Evolutionary conservation across 2,797 vertebrate genomes (phyloP), one percentile per base, ranked within the genome.

Genomic region (Gadopsis marmoratus): DNA sequence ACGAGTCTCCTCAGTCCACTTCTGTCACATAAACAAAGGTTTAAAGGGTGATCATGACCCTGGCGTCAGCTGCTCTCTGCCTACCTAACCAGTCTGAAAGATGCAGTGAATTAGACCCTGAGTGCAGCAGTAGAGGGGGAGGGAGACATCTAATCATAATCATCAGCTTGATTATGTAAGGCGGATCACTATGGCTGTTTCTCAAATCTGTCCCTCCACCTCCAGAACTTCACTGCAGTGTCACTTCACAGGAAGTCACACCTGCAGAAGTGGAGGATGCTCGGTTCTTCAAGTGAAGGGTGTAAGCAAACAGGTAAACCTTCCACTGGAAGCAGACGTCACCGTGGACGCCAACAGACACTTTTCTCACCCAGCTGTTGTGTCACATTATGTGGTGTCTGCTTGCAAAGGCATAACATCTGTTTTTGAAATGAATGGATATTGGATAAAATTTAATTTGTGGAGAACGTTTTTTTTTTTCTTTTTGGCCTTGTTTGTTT

Each of bases 131-230:
- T 7, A 48, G 65, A 62, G 35, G 35, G 19, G 58, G 47, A 59
- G 35, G 54, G 37, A 48, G 35, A 43, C 62, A 61, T 73, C 58
- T 26, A 54, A 67, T 72, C 63, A 62, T 23, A 26, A 26, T 26
- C 26, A 74, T 80, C 76, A 71, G 47, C n/a, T 59, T 35, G 54
- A 72, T 83, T 73, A 60, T 65, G 63, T 85, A 70, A 83, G 45
- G 48, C 81, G 72, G 79, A 50, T 76, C 62, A 72, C 26, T 19
- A 4, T n/a, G 55, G 76, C 67, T 62, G 51, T 56, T 33, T 54
- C 51, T 31, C 67, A 64, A 48, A 64, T 29, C 35, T 14, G 54
- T 29, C 17, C n/a, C 31, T 11, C 14, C 66, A n/a, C 56, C 45
- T 47, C 10, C 67, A 54, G 71, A 63, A 33, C 73, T 55, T 60